Conservation (phyloP, 2,888 invertebrate species). For the Eudasyphora cyanicolor region DNA sequence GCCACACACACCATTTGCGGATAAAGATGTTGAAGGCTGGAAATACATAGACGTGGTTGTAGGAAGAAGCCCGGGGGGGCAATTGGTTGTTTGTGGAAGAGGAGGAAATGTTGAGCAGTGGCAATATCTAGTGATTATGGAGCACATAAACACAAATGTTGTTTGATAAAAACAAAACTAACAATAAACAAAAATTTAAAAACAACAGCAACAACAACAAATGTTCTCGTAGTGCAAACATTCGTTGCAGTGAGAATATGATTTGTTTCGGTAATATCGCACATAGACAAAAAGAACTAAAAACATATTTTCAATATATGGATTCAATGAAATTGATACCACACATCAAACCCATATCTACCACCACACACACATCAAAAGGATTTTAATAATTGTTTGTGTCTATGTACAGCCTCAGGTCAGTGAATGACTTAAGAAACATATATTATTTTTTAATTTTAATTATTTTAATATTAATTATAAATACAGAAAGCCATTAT, state of each 20-base stretch:
- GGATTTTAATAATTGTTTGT: slow-evolving; percentile 8
- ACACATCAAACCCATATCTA: background rate
- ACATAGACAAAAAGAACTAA: background rate
- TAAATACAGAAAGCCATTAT: too few relatives aligned
- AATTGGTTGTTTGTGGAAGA: background rate
- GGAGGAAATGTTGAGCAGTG: background rate
- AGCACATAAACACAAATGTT: slow-evolving; percentile 23
- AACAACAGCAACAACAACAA: background rate
- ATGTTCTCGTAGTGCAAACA: background rate
- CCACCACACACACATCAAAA: background rate
- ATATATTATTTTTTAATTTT: too few relatives aligned
- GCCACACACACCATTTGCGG: too few relatives aligned
- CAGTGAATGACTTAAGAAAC: too few relatives aligned
- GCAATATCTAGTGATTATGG: slow-evolving; percentile 9
- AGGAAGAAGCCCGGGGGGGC: too few relatives aligned
- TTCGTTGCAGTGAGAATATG: background rate
- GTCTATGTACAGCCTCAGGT: too few relatives aligned
- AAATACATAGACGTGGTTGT: background rate
- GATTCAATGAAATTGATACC: slow-evolving; percentile 3
- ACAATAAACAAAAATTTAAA: slow-evolving; percentile 11
- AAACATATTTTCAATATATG: background rate
- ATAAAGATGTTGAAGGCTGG: background rate
- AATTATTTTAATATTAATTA: too few relatives aligned
- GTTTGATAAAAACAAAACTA: slow-evolving; percentile 29
- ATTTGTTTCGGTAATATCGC: slow-evolving; percentile 17